phyloP scores from a whole-genome alignment of 2,797 vertebrate genomes.

The Centroberyx gerrardi region DNA sequence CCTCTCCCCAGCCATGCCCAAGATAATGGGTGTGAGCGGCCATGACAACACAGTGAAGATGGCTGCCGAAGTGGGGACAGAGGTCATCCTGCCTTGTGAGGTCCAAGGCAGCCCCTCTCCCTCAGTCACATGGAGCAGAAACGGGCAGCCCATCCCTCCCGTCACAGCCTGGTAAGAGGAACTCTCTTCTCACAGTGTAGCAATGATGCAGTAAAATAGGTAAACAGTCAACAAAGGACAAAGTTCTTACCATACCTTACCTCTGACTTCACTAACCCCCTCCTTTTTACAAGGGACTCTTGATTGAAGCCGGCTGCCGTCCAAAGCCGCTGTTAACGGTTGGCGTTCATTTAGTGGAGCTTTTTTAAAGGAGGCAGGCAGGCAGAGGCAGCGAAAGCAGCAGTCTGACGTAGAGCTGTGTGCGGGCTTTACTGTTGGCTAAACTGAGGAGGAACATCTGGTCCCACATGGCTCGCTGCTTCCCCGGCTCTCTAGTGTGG shows the following conservation, averaged over 20 bases:
- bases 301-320: constrained; percentile 44
- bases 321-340: constrained; percentile 42
- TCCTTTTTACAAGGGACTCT: constrained; percentile 45
- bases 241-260: constrained; percentile 34
- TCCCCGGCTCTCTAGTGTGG: constrained; percentile 67
- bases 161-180: constrained; percentile 86
- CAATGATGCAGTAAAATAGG: constrained; percentile 40
- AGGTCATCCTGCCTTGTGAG: constrained; percentile 91
- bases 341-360: constrained; percentile 48
- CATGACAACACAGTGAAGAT: constrained; percentile 69
- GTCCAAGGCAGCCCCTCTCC: constrained; percentile 89
- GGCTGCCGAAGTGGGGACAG: constrained; percentile 86
- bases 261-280: constrained; percentile 35
- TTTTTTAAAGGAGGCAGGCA: constrained; percentile 48
- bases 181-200: constrained; percentile 34
- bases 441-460: constrained; percentile 74
- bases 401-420: constrained; percentile 36
- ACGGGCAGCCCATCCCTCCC: constrained; percentile 84
- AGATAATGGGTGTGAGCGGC: constrained; percentile 80
- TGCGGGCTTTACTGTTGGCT: constrained; percentile 45
- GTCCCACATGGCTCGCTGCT: constrained; percentile 49
- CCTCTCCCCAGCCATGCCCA: constrained; percentile 86
- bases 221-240: constrained; percentile 31
- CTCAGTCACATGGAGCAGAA: constrained; percentile 89
- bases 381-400: constrained; percentile 33